These are phyloP conservation scores for Omphaloscelis lunosa DNA, from an alignment of 2,888 invertebrate species.

Conservation along the genomic window DNA sequence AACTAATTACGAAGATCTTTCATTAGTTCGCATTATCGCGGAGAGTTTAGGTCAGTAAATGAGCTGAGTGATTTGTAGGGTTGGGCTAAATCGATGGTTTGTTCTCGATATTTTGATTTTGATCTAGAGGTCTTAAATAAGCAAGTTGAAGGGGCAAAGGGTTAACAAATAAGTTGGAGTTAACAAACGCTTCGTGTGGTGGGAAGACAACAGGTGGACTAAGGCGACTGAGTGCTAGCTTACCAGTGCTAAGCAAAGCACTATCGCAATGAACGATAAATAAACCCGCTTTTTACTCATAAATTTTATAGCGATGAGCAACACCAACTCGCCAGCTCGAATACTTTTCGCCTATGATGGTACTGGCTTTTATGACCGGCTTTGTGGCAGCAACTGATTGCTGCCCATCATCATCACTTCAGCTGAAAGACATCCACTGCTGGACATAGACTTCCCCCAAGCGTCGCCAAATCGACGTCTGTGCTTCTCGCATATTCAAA, in stretches of 20 bases:
- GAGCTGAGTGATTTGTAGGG: conserved; percentile 66
- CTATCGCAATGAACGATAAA: neutral
- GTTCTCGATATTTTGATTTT: conserved; percentile 55
- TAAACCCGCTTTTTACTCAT: neutral
- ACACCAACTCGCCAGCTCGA: neutral
- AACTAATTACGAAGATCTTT: conserved; percentile 80
- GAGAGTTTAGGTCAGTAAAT: conserved; percentile 64
- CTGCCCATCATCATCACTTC: neutral
- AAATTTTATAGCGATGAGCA: neutral
- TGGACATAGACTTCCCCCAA: neutral
- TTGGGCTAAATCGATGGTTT: conserved; percentile 20
- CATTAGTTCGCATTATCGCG: conserved; percentile 74
- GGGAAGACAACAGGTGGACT: neutral
- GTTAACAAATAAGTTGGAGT: neutral
- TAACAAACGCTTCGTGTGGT: neutral
- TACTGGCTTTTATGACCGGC: neutral
- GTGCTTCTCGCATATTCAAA: neutral
- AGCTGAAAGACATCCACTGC: neutral
- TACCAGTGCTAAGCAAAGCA: neutral
- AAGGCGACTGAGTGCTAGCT: neutral
- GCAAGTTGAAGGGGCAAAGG: neutral
- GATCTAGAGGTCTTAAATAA: conserved; percentile 1
- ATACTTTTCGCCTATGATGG: neutral
- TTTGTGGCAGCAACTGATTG: neutral
- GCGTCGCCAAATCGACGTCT: neutral